Evolutionary conservation across 2,797 vertebrate genomes (phyloP).

Genomic region (Coregonus ussuriensis): DNA sequence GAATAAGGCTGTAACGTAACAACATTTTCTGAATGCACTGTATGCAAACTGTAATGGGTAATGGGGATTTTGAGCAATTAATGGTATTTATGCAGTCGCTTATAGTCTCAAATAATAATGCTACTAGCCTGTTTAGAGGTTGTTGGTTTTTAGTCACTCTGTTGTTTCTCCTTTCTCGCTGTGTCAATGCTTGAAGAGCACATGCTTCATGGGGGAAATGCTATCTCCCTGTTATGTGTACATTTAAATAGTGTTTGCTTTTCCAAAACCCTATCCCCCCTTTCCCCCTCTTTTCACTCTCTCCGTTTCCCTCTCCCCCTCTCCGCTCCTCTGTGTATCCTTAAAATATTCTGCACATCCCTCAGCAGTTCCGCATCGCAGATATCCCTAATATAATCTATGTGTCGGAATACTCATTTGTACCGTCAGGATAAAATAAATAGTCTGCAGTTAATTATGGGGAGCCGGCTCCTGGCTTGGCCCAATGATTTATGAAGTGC

Average conservation of each 20-base stretch:
- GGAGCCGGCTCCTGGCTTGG: slow-evolving; percentile 87
- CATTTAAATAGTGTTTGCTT: slow-evolving; percentile 69
- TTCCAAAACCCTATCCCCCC: slow-evolving; percentile 53
- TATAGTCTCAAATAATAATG: slow-evolving; percentile 58
- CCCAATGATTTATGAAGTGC: slow-evolving; percentile 95
- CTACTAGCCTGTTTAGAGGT: slow-evolving; percentile 43
- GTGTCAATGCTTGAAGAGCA: slow-evolving; percentile 53
- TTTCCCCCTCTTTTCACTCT: slow-evolving; percentile 13
- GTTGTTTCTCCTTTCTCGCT: slow-evolving; percentile 50
- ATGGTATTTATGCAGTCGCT: slow-evolving; percentile 48
- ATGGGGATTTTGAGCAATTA: slow-evolving; percentile 43
- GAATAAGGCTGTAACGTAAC: too few species aligned
- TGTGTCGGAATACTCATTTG: slow-evolving; percentile 99
- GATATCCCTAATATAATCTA: slow-evolving; percentile 97
- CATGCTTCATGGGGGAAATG: slow-evolving; percentile 57
- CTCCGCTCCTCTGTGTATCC: slow-evolving; percentile 76
- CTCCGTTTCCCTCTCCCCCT: slow-evolving; percentile 35
- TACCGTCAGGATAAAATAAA: slow-evolving; percentile 98
- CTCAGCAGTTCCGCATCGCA: slow-evolving; percentile 92
- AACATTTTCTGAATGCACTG: too few species aligned
- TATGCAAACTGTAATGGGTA: slow-evolving; percentile 13
- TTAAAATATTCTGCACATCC: slow-evolving; percentile 95
- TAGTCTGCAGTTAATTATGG: slow-evolving; percentile 98
- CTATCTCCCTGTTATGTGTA: slow-evolving; percentile 66
- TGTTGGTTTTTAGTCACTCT: slow-evolving; percentile 57